Conservation (phyloP, 2,888 invertebrate species). For the Melanophora roralis region DNA sequence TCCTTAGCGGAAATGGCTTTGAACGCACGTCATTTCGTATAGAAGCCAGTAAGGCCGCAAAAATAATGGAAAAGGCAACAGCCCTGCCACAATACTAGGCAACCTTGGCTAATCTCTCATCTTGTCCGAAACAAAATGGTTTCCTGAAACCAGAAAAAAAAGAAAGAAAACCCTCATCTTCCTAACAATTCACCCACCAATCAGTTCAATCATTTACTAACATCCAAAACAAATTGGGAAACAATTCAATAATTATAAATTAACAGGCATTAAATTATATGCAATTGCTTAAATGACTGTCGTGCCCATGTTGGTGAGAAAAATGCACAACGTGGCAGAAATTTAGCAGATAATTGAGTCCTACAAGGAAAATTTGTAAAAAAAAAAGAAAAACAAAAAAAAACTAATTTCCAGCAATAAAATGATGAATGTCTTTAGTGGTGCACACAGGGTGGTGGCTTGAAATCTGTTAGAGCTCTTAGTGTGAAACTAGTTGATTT, state of each 20-base stretch:
- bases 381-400: not conserved
- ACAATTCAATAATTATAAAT: conserved; percentile 51
- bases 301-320: conserved; percentile 44
- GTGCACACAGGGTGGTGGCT: not conserved
- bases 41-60: no score
- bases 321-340: conserved; percentile 22
- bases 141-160: not conserved
- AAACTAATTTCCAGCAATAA: not conserved
- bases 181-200: conserved; percentile 69
- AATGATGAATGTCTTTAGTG: conserved; percentile 45
- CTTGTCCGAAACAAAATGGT: no score
- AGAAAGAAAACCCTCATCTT: not conserved
- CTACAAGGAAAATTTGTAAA: conserved; percentile 40
- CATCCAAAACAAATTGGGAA: conserved; percentile 69
- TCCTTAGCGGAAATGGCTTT: no score
- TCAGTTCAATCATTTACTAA: conserved; percentile 71
- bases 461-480: not conserved
- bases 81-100: no score
- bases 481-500: conserved; percentile 58
- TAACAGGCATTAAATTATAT: conserved; percentile 56
- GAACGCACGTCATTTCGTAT: no score
- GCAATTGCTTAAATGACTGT: not conserved
- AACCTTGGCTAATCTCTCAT: no score
- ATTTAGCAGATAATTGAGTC: conserved; percentile 28
- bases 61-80: no score